Percentiles rank a stretch among this genome's conserved stretches.
These are phyloP conservation scores for Carposina sasakii DNA, from an alignment of 1,140 invertebrate species.

Conservation along the genomic window DNA sequence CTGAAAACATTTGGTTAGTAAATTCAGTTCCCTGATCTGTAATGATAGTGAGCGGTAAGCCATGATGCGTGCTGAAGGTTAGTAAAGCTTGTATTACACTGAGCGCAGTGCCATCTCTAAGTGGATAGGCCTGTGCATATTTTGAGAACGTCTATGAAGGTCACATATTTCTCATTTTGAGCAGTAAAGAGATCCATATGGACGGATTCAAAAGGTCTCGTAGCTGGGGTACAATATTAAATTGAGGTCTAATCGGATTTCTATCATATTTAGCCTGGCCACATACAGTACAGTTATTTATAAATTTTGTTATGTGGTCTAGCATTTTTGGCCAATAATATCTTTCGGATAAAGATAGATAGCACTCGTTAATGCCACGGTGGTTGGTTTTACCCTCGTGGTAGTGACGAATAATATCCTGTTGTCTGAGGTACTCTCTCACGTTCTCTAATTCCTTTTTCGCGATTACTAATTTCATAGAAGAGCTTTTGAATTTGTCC, in stretches of 20 bases:
- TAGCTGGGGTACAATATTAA: neutral
- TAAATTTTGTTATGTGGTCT: conserved; percentile 5
- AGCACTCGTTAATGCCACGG: conserved; percentile 5
- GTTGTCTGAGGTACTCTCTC: neutral
- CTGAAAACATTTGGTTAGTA: conserved; percentile 14
- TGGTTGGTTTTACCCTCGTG: conserved; percentile 12
- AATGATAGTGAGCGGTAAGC: neutral
- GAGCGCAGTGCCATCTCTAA: neutral
- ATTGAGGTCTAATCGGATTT: neutral
- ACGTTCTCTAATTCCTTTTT: conserved; percentile 8
- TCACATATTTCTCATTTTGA: conserved; percentile 7
- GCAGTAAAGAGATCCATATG: conserved; percentile 1
- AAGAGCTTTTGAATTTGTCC: neutral
- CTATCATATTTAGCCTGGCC: conserved; percentile 4
- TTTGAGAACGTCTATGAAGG: conserved; percentile 9
- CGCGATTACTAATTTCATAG: conserved; percentile 1
- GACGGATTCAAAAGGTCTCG: neutral
- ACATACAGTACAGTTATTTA: neutral
- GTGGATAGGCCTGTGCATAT: conserved; percentile 6
- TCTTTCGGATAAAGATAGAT: neutral
- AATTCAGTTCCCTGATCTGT: conserved; percentile 10
- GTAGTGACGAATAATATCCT: neutral
- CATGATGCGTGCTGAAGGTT: conserved; percentile 6
- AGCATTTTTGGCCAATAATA: conserved; percentile 8
- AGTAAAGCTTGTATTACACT: neutral